A percentile compares a stretch with the other conserved stretches of the same genome.
Evolutionary conservation across 2,797 vertebrate genomes (phyloP).

Genomic region (Capromys pilorides): DNA sequence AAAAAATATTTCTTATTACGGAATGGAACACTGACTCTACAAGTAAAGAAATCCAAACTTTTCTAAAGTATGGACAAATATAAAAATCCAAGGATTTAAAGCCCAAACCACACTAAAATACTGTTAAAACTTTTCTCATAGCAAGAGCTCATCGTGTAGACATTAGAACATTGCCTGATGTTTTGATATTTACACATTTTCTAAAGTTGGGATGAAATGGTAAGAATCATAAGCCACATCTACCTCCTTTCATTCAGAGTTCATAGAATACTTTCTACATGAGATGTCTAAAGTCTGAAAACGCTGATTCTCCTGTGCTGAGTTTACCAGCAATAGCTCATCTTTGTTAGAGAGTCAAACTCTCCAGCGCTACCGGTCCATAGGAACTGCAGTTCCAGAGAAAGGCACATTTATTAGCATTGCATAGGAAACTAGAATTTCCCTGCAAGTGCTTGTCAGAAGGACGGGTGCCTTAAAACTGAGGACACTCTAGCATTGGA

Average conservation of each 20-base stretch:
- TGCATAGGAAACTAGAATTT: neutral
- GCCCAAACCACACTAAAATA: conserved; percentile 4
- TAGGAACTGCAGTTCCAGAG: neutral
- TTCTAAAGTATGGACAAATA: neutral
- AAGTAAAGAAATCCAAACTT: neutral
- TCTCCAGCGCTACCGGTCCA: neutral
- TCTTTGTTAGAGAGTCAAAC: neutral
- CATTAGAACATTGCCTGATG: neutral
- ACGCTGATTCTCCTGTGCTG: neutral
- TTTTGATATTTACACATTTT: neutral
- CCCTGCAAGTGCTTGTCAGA: neutral
- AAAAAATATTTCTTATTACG: neutral
- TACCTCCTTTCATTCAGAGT: neutral
- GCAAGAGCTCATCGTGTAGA: neutral
- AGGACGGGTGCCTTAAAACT: neutral
- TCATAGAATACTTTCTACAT: too few relatives aligned
- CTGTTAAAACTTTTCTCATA: neutral
- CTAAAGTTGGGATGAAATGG: neutral
- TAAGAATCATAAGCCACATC: neutral
- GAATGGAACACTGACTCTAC: neutral
- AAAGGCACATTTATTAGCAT: neutral
- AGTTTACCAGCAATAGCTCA: neutral
- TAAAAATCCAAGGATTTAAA: neutral
- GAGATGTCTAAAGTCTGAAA: neutral
- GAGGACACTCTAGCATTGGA: neutral